A percentile compares a stretch with the other conserved stretches of the same genome.
These are phyloP conservation scores for Ictalurus punctatus DNA, from an alignment of 2,113 vertebrate species.

Conservation along the genomic window DNA sequence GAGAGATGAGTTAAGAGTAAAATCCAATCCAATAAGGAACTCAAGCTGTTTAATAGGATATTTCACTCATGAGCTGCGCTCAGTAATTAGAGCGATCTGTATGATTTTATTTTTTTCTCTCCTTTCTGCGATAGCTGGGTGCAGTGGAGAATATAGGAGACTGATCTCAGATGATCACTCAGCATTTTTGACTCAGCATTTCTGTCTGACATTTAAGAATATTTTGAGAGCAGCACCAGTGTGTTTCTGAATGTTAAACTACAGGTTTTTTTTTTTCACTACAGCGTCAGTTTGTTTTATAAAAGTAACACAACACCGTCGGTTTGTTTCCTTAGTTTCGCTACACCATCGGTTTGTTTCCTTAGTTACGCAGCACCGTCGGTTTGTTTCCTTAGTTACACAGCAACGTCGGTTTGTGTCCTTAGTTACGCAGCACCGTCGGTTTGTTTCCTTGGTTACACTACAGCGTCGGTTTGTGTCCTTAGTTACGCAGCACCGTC, in stretches of 20 bases:
- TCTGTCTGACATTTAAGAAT: background rate
- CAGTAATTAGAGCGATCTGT: constrained; percentile 10
- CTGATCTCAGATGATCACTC: background rate
- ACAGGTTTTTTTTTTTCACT: background rate
- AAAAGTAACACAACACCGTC: background rate
- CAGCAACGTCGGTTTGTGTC: background rate
- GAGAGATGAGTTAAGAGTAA: constrained; percentile 8
- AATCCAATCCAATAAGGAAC: constrained; percentile 18
- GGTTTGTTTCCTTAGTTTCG: background rate
- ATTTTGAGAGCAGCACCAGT: background rate
- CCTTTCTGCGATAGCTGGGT: background rate
- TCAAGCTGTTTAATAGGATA: constrained; percentile 18
- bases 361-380: background rate
- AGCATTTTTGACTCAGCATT: background rate
- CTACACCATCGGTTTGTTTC: background rate
- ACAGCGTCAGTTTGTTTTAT: background rate
- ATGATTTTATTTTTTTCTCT: background rate
- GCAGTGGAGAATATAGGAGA: background rate
- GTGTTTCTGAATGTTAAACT: background rate
- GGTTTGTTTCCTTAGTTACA: background rate
- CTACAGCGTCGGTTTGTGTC: background rate
- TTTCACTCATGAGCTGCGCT: constrained; percentile 29
- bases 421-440: background rate
- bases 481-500: too few species aligned
- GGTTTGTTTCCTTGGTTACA: background rate